These are phyloP conservation scores for Cardinalis cardinalis DNA, from an alignment of 2,113 vertebrate genomes.

Conservation along the genomic window DNA sequence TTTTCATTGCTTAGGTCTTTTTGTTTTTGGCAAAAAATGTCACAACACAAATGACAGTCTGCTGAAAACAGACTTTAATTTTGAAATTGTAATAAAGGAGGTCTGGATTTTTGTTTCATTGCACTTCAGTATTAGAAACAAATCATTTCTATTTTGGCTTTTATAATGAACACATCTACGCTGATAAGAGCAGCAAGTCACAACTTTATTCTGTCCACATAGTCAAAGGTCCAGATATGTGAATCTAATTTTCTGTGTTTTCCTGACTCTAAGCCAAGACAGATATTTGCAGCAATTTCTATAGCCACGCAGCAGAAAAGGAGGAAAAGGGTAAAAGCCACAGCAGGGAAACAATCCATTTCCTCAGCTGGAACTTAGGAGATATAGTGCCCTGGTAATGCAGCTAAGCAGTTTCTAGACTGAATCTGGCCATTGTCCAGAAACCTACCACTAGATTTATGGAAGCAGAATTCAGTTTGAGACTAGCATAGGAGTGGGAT, in stretches of 20 bases:
- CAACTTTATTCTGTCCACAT: background rate
- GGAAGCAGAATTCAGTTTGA: background rate
- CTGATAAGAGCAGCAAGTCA: background rate
- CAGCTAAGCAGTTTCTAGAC: background rate
- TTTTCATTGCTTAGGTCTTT: background rate
- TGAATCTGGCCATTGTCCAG: background rate
- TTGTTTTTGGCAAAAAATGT: background rate
- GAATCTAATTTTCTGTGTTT: background rate
- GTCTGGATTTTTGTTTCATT: background rate
- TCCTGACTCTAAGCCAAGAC: background rate
- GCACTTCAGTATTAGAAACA: background rate
- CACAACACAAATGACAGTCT: background rate
- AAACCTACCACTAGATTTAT: background rate
- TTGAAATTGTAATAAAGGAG: background rate
- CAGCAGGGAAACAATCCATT: background rate
- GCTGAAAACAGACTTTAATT: background rate
- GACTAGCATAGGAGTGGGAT: background rate
- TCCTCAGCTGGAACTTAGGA: background rate
- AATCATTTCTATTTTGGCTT: background rate
- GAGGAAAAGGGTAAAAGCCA: background rate
- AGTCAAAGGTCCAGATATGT: background rate
- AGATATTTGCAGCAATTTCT: background rate
- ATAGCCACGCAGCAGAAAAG: accelerated
- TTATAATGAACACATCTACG: background rate
- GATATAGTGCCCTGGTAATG: background rate